These are phyloP conservation scores for Eleutherodactylus coqui DNA, from an alignment of 2,797 vertebrate species.

Conservation along the genomic window DNA sequence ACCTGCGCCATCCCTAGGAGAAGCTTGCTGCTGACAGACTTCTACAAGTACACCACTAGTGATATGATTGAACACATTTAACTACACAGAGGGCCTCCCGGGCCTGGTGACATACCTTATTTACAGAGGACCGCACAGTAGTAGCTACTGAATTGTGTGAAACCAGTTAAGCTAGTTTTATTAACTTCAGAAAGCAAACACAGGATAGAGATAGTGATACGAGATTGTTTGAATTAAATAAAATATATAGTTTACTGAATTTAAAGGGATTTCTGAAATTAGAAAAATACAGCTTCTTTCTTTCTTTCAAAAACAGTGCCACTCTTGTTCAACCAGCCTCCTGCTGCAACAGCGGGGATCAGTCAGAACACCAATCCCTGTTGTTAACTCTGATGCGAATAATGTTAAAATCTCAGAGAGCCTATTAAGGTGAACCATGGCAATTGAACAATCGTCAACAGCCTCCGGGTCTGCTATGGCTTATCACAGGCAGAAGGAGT, in stretches of 20 bases:
- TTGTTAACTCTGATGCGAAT: too few species aligned
- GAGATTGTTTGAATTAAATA: background rate
- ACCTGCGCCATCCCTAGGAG: too few species aligned
- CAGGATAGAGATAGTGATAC: background rate
- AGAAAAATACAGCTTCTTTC: background rate
- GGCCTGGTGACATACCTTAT: background rate
- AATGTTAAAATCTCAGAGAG: too few species aligned
- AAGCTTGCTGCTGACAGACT: too few species aligned
- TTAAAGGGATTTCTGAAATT: background rate
- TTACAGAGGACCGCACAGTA: background rate
- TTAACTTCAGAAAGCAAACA: background rate
- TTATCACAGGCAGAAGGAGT: too few species aligned
- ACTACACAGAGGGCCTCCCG: background rate
- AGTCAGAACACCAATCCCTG: too few species aligned
- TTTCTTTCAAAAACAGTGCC: background rate
- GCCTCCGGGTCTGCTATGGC: too few species aligned
- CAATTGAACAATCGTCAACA: too few species aligned
- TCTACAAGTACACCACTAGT: too few species aligned
- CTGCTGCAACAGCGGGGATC: too few species aligned
- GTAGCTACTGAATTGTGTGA: background rate
- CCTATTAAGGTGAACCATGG: too few species aligned
- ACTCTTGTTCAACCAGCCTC: background rate
- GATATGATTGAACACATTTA: too few species aligned
- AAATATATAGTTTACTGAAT: background rate
- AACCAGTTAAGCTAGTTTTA: conserved; percentile 4